phyloP scores from a whole-genome alignment of 2,113 vertebrate species.

The Nyctereutes procyonoides region DNA sequence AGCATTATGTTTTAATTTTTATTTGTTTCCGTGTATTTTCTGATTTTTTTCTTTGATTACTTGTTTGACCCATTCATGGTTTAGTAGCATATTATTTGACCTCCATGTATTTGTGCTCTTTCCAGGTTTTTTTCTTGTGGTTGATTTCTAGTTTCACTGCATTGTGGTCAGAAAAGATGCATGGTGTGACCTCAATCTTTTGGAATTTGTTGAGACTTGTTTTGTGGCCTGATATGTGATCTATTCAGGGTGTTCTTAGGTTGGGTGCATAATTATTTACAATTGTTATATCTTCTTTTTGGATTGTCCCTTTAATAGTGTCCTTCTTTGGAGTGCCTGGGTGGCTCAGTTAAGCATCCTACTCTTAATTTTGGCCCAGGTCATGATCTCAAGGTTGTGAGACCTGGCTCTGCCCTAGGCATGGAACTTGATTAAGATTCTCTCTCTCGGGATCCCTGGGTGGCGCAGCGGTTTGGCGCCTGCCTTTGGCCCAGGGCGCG shows the following conservation, averaged over 20 bases:
- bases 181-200: not conserved
- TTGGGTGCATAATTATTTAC: not conserved
- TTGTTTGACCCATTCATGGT: not conserved
- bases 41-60: not conserved
- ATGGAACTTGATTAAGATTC: not conserved
- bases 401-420: not conserved
- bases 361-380: not conserved
- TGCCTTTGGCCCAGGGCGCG: too few relatives aligned
- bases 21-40: not conserved
- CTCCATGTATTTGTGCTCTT: not conserved
- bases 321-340: not conserved
- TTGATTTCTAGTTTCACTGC: not conserved
- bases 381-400: not conserved
- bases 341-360: not conserved
- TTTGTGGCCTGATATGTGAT: not conserved
- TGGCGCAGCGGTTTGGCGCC: too few relatives aligned
- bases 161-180: not conserved
- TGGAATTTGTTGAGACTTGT: not conserved
- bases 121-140: not conserved
- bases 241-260: not conserved
- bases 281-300: not conserved
- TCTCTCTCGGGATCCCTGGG: not conserved
- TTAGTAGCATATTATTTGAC: not conserved
- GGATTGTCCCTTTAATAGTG: not conserved
- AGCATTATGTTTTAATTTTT: not conserved